phyloP scores from a whole-genome alignment of 1,140 invertebrate species.

The Episyrphus balteatus region DNA sequence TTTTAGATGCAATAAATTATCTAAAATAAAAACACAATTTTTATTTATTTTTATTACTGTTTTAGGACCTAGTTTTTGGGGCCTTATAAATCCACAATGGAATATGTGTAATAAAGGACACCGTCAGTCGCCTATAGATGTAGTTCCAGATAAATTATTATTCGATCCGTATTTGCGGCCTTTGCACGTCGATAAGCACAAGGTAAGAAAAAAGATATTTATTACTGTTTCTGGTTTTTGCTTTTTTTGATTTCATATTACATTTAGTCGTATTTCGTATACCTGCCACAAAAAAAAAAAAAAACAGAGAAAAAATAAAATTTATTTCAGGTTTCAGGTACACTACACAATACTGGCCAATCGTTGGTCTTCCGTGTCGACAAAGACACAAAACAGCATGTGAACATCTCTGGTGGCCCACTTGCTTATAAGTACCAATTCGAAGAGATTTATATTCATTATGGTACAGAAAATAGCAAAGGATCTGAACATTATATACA shows the following conservation, averaged over 20 bases:
- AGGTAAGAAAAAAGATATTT: slow-evolving; percentile 47
- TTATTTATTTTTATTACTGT: slow-evolving; percentile 14
- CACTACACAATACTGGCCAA: slow-evolving; percentile 80
- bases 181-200: slow-evolving; percentile 80
- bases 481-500: slow-evolving; percentile 92
- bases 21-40: not conserved
- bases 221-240: not conserved
- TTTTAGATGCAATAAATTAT: no score
- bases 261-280: no score
- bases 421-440: slow-evolving; percentile 90
- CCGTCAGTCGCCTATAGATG: slow-evolving; percentile 90
- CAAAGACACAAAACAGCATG: slow-evolving; percentile 68
- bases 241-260: no score
- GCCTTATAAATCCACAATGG: slow-evolving; percentile 93
- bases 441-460: slow-evolving; percentile 91
- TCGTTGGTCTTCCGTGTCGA: slow-evolving; percentile 83
- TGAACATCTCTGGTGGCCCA: slow-evolving; percentile 91
- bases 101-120: slow-evolving; percentile 86
- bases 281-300: no score
- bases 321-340: slow-evolving; percentile 63
- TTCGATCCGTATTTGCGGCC: slow-evolving; percentile 86
- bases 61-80: slow-evolving; percentile 94
- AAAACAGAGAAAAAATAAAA: no score
- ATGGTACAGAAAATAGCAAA: slow-evolving; percentile 71
- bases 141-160: slow-evolving; percentile 83